Evolutionary conservation across 2,888 invertebrate species (phyloP), one percentile per base, ranked within the genome.

Genomic region (Lepas anatifera): DNA sequence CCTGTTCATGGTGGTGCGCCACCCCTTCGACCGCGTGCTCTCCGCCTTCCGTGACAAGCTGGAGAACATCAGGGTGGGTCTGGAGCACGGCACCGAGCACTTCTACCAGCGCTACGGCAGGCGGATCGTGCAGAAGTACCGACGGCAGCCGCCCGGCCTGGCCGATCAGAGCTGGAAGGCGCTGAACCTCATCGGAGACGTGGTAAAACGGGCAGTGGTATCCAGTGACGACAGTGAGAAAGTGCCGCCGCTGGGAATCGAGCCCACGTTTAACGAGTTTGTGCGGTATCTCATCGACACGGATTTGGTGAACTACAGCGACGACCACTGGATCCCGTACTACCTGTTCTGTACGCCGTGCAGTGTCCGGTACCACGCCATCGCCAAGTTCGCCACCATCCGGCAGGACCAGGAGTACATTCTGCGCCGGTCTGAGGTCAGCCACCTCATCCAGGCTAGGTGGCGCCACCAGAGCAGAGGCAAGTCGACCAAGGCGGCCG

Each of bases 401-500:
- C 87, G 79, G 67, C 76, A 79, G n/a, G 86, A 86, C 76, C 83
- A 85, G 67, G 74, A 80, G 39, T 81, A 79, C 70, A 77, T 81
- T 27, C 79, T 83, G 35, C 71, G 78, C 48, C 76, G 77, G 70
- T 74, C 80, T 43, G 76, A 77, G 13, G 72, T 82, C 25, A 71
- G 73, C 35, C 72, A 73, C 10, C 79, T 79, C 68, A 70, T 73
- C 32, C 76, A 75, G 71, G 80, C 79, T 22, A 75, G 73, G 22
- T 80, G 80, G 81, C 77, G 76, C 63, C 81, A 80, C 71, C 77
- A 76, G 27, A 77, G 76, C n/a, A 73, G 71, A 63, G 74, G 73
- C 13, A 84, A 86, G 71, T 87, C 88, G 75, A 89, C 90, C 0
- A 83, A 87, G 70, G 86, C 88, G 75, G 86, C 89, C 76, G 84